Conservation (phyloP, 2,888 invertebrate genomes). For the Exocentrus adspersus region DNA sequence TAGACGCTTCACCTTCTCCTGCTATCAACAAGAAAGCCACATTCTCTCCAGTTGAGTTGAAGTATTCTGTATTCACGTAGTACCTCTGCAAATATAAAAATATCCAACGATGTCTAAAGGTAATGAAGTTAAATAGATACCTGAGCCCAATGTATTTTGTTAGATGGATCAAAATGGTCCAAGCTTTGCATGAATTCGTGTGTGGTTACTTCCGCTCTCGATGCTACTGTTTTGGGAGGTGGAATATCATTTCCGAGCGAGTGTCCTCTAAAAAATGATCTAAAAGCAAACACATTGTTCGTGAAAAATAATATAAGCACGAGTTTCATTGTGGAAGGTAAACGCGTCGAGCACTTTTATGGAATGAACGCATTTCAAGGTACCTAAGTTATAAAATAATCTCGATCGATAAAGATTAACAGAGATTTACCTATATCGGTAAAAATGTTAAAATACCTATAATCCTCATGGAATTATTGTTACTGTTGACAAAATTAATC, state of each 20-base stretch:
- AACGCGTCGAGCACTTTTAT: neutral
- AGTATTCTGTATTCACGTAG: slow-evolving; percentile 26
- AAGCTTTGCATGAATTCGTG: slow-evolving; percentile 51
- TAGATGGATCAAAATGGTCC: slow-evolving; percentile 23
- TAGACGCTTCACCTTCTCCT: slow-evolving; percentile 22
- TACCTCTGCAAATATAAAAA: slow-evolving; percentile 23
- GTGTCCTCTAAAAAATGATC: neutral
- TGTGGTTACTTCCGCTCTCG: neutral
- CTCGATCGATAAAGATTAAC: too few relatives aligned
- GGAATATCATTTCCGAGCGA: neutral
- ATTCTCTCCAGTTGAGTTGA: slow-evolving; percentile 1
- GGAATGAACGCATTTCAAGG: neutral
- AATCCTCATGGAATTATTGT: too few relatives aligned
- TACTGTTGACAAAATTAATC: too few relatives aligned
- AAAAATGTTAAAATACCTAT: too few relatives aligned
- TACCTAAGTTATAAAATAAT: slow-evolving; percentile 26
- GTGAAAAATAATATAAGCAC: neutral
- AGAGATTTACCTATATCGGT: too few relatives aligned
- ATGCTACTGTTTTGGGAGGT: neutral
- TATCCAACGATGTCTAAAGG: too few relatives aligned
- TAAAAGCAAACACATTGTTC: neutral
- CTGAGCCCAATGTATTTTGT: slow-evolving; percentile 9
- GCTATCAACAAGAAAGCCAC: slow-evolving; percentile 27
- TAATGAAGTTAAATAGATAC: slow-evolving; percentile 6
- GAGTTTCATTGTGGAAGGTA: neutral